phyloP scores from a whole-genome alignment of 2,888 invertebrate genomes.

The Limnephilus marmoratus region DNA sequence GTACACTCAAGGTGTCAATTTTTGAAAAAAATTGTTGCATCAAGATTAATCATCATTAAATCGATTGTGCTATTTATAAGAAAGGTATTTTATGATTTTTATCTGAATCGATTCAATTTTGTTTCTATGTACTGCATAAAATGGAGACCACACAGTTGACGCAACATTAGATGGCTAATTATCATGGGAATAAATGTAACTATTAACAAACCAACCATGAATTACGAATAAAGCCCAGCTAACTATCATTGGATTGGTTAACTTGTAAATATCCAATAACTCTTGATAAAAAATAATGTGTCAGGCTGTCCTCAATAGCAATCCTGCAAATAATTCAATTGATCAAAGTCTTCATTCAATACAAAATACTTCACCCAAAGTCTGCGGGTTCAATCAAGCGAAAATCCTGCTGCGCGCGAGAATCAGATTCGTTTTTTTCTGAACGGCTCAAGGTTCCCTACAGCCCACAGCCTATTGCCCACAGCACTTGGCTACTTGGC shows the following conservation, averaged over 20 bases:
- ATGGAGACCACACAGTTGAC: too few relatives aligned
- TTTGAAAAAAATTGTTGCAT: too few relatives aligned
- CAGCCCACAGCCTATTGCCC: neutral
- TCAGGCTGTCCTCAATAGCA: neutral
- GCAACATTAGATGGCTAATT: too few relatives aligned
- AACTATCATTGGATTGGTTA: neutral
- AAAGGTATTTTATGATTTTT: too few relatives aligned
- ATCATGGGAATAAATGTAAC: too few relatives aligned
- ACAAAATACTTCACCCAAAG: constrained; percentile 3
- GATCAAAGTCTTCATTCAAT: neutral
- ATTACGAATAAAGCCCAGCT: too few relatives aligned
- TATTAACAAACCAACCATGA: too few relatives aligned
- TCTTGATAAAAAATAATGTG: neutral
- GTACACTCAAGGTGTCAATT: too few relatives aligned
- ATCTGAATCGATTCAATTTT: too few relatives aligned
- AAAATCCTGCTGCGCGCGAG: constrained; percentile 52
- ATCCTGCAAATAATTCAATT: neutral
- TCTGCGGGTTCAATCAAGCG: constrained; percentile 55
- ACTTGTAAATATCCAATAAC: neutral
- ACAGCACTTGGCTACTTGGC: constrained; percentile 7
- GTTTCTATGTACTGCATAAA: too few relatives aligned
- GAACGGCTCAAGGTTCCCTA: constrained; percentile 51
- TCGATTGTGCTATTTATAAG: too few relatives aligned
- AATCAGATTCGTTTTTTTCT: constrained; percentile 51
- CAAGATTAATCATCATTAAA: too few relatives aligned